Conservation (phyloP, 92 coral and sea anemone genomes). For the Porites cylindrica region DNA sequence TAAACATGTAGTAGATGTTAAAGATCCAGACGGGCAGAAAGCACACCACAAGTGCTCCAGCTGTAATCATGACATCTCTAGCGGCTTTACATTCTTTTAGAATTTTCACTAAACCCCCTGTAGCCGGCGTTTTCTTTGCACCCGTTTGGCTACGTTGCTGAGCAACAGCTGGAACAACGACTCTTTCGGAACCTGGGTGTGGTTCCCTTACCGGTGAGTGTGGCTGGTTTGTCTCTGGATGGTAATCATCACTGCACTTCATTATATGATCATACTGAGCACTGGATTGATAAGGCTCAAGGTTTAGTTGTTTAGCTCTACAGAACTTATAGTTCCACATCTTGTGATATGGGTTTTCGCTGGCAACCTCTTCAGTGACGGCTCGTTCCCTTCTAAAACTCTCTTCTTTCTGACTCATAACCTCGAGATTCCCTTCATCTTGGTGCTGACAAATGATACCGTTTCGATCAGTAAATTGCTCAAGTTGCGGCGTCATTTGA, state of each 20-base stretch:
- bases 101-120: not conserved
- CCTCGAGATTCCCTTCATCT: not conserved
- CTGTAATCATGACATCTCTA: not conserved
- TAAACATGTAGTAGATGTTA: not conserved
- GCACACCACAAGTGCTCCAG: not conserved
- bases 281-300: not conserved
- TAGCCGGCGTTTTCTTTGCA: not conserved
- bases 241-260: not conserved
- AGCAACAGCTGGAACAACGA: not conserved
- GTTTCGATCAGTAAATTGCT: not conserved
- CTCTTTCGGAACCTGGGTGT: not conserved
- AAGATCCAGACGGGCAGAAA: not conserved
- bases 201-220: not conserved
- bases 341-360: not conserved
- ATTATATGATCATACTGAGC: not conserved
- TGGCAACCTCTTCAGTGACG: not conserved
- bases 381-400: not conserved
- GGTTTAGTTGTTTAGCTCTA: not conserved
- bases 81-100: not conserved
- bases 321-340: not conserved
- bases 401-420: not conserved
- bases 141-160: not conserved
- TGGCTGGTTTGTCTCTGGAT: not conserved
- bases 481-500: not conserved
- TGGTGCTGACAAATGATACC: not conserved